Conservation (phyloP, 2,888 invertebrate genomes). For the Parapristionchus giblindavisi region DNA sequence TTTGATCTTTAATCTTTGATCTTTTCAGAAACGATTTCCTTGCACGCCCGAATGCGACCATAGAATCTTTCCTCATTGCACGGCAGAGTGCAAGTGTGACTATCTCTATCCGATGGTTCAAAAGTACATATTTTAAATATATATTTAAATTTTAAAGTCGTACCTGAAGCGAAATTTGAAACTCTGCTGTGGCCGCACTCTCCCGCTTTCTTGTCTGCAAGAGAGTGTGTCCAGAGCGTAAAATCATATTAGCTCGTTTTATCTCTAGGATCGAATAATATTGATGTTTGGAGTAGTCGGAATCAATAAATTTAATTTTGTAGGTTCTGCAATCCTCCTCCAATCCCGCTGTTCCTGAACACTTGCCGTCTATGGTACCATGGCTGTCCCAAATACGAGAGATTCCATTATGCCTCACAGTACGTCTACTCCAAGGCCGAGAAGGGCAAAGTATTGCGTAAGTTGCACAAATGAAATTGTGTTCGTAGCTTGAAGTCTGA, state of each 20-base stretch:
- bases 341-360: conserved; percentile 63
- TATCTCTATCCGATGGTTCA: conserved; percentile 62
- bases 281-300: no score
- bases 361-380: conserved; percentile 65
- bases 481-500: no score
- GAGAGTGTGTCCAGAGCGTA: no score
- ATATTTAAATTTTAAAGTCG: no score
- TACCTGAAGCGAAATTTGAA: no score
- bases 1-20: no score
- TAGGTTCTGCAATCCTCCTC: conserved; percentile 64
- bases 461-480: neutral
- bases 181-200: no score
- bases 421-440: conserved; percentile 65
- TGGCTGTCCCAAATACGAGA: conserved; percentile 60
- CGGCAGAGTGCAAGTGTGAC: conserved; percentile 63
- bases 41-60: conserved; percentile 63
- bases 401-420: conserved; percentile 63
- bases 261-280: no score
- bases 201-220: no score
- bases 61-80: conserved; percentile 59
- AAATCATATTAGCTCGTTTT: no score
- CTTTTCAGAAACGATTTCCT: conserved; percentile 56
- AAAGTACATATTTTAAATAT: no score
- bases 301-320: no score
- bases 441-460: conserved; percentile 61